Percentiles rank a stretch among this genome's conserved stretches.
phyloP scores from a whole-genome alignment of 2,797 vertebrate genomes.

The Mormyrus proboscirostris region DNA sequence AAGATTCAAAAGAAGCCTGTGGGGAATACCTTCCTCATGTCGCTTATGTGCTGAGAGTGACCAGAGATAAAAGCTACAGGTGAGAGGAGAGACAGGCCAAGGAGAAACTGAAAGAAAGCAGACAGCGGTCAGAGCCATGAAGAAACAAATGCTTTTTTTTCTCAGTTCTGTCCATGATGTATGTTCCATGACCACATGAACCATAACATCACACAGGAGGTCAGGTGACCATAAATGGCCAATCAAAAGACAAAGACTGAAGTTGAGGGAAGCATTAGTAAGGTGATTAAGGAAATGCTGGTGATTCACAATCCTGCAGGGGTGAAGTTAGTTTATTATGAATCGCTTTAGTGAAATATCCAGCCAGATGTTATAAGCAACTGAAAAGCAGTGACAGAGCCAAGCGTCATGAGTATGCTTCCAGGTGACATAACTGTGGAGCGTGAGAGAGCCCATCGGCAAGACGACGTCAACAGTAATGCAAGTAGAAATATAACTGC shows the following conservation, averaged over 20 bases:
- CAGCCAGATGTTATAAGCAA: not conserved
- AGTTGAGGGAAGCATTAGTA: not conserved
- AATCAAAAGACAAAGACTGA: not conserved
- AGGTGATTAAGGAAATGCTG: not conserved
- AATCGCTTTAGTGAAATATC: not conserved
- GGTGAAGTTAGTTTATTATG: not conserved
- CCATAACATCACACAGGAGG: not conserved
- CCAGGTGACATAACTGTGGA: not conserved
- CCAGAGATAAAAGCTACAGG: not conserved
- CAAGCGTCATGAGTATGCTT: not conserved
- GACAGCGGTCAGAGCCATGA: not conserved
- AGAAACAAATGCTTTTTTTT: not conserved
- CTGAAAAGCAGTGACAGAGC: not conserved
- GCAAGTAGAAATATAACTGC: not conserved
- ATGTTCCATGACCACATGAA: not conserved
- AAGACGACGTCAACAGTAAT: not conserved
- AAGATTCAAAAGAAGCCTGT: not conserved
- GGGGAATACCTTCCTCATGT: not conserved
- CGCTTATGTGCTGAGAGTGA: not conserved
- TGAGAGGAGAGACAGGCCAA: not conserved
- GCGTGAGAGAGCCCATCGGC: not conserved
- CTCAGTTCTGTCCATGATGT: not conserved
- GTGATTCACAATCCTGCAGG: not conserved
- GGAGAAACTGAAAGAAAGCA: not conserved
- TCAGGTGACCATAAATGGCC: not conserved